Base-by-base conservation (phyloP, 2,113 vertebrate genomes). In the Dipodomys spectabilis region DNA sequence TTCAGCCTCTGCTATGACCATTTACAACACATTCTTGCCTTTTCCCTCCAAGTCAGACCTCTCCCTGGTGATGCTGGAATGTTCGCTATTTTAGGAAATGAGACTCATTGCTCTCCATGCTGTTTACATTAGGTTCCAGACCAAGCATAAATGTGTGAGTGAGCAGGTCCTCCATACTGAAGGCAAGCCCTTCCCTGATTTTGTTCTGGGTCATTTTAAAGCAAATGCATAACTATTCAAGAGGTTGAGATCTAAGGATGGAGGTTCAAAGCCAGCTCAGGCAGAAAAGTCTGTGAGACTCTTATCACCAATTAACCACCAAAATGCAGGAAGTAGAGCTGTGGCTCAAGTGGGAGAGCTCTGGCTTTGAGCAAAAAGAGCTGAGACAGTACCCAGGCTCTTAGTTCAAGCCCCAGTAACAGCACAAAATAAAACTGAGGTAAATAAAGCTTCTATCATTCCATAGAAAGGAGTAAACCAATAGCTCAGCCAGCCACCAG, bases 11-110 rank as follows among this genome's bases (percentile, higher is more conserved):
- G 67, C 67, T 27, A 25, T 68, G 77, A 87, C 27, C 81, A 12
- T 79, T 94, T 30, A 92, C 57, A 88, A n/a, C 25, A 15, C 75
- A 91, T 92, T 96, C 72, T 91, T 94, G 92, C 73, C 85, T 93
- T 77, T 75, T 49, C 78, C 78, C 9, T 86, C 53, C 67, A 60
- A 2, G 7, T 85, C 74, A 92, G 74, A 79, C 67, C 23, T 93
- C 92, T 95, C 95, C 93, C 80, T 86, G 90, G 96, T 60, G 93
- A 96, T 84, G 0, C 30, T 74, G 89, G 91, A 94, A 96, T 85
- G 95, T 86, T 91, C 68, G 79, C 93, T 92, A 94, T 97, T 97
- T 96, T 94, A 87, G 95, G 96, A 97, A 94, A 85, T 72, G 44
- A 0, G 77, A 64, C 81, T 86, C 69, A 74, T 15, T 93, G 86